Evolutionary conservation across 2,797 vertebrate species (phyloP).

Genomic region (Phrynocephalus guinanensis): DNA sequence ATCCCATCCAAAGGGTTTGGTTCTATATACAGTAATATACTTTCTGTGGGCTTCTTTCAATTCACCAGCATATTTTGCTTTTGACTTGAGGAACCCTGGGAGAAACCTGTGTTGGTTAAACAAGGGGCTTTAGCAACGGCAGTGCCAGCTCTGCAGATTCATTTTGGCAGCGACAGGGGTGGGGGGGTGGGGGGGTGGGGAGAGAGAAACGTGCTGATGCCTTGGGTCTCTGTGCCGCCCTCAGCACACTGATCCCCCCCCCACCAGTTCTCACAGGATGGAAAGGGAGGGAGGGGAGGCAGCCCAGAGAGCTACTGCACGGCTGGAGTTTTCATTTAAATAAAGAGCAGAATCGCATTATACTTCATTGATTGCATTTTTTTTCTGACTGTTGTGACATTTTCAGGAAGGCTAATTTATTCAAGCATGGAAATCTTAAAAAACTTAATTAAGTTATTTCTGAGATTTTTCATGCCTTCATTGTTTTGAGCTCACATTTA

Average conservation of each 20-base stretch:
- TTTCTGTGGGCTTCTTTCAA: neutral
- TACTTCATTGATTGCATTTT: constrained; percentile 81
- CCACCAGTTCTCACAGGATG: neutral
- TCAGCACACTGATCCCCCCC: neutral
- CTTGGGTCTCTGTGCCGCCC: constrained; percentile 1
- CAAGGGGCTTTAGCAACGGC: constrained; percentile 10
- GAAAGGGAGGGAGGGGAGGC: neutral
- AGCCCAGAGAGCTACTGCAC: constrained; percentile 27
- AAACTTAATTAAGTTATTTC: constrained; percentile 88
- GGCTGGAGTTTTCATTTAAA: constrained; percentile 68
- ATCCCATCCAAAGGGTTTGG: constrained; percentile 5
- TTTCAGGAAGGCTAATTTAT: constrained; percentile 84
- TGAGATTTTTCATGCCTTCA: constrained; percentile 80
- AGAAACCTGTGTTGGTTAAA: constrained; percentile 33
- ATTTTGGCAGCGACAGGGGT: neutral
- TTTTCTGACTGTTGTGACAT: constrained; percentile 83
- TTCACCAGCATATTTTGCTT: neutral
- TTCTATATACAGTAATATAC: neutral
- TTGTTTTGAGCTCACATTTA: constrained; percentile 81
- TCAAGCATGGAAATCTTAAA: constrained; percentile 87
- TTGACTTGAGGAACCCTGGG: constrained; percentile 20
- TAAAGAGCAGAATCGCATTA: constrained; percentile 74
- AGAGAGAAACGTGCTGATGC: constrained; percentile 29
- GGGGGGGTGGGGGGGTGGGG: too few relatives aligned
- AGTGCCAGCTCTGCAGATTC: constrained; percentile 4